Base-by-base conservation (phyloP, 92 coral and sea anemone species). In the Actinostola sp. region DNA sequence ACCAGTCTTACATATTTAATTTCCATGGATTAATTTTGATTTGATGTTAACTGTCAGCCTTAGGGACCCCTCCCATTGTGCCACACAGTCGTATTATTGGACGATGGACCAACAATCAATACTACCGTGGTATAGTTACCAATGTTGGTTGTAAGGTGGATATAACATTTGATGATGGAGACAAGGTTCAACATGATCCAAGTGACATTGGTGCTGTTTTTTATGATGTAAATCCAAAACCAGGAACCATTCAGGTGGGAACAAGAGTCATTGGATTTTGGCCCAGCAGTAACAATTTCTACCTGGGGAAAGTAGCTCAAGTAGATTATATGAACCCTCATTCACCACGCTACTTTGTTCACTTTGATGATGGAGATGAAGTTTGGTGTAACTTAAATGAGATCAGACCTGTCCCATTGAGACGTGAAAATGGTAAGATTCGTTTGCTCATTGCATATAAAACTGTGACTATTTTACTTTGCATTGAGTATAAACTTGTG, bases 301-400 rank as follows among this genome's bases (percentile, higher is more conserved):
- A 46, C 50, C 63, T 49, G n/a, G 88, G 83, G 12, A 52, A 28
- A 44, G 88, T 83, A 1, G 48, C 15, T 1, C 88, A 83, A 35
- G 71, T 83, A 25, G 88, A 83, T 51, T 55, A 83, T 71, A 77
- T 83, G 88, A 71, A 65, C 8, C 88, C 88, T 31, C 75, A 71
- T 11, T 52, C 67, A 3, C 88, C 88, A 5, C 66, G 84, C 15
- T 83, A 71, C 64, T 71, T 63, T 26, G 88, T 83, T 10, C 57
- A 57, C 43, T 83, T 83, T 58, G 84, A 83, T 43, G 84, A 83
- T 48, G 84, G 84, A 31, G 88, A 76, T 76, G 55, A 77, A 15
- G 43, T 53, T 55, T 83, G 88, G 88, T 64, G 83, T 70, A 63
- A 73, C 27, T 17, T 76, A 17, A 64, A 71, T 35, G 79, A 83